Base-by-base conservation (phyloP, 92 coral and sea anemone species). In the Zoanthus solanderi region DNA sequence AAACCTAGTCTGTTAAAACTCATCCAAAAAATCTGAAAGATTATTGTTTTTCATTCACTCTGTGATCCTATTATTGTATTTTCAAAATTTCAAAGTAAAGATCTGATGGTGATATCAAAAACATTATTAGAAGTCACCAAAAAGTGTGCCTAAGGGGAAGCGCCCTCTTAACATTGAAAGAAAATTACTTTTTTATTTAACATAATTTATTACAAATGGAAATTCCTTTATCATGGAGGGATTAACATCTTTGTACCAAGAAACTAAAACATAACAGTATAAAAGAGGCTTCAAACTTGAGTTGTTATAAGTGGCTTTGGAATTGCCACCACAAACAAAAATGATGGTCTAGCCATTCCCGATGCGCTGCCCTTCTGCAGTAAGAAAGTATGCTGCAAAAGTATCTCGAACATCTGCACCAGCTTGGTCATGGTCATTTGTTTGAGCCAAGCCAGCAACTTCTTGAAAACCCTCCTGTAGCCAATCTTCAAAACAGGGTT, bases 401-500 rank as follows among this genome's bases (percentile, higher is more conserved):
- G 58, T 53, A 53, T 53, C 58, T 53, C 58, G 58, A 14, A 53
- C 58, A 53, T 53, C 58, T 53, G 58, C 58, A 53, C 58, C 58
- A 53, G 58, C 58, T 37, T 37, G 42, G 42, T 9, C 12, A 53
- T 53, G 58, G 58, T 53, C 58, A 53, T 8, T 53, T 53, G 58
- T 53, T 53, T 53, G 58, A 53, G 58, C 58, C 58, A 53, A 53
- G 15, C 58, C 58, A 53, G 58, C 58, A 53, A 53, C 58, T 53
- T 53, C 58, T 53, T 53, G 58, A 53, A 53, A 53, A 53, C 58
- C 58, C 10, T 53, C 15, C 58, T 53, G 58, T 34, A 76, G 30
- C 89, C 89, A 86, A 57, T 86, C 89, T 61, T 85, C 89, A 17
- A 56, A 42, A 85, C 34, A 60, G 44, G 11, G 75, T 16, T 85